Evolutionary conservation across 1,140 invertebrate species (phyloP).

Genomic region (Microplitis mediator): DNA sequence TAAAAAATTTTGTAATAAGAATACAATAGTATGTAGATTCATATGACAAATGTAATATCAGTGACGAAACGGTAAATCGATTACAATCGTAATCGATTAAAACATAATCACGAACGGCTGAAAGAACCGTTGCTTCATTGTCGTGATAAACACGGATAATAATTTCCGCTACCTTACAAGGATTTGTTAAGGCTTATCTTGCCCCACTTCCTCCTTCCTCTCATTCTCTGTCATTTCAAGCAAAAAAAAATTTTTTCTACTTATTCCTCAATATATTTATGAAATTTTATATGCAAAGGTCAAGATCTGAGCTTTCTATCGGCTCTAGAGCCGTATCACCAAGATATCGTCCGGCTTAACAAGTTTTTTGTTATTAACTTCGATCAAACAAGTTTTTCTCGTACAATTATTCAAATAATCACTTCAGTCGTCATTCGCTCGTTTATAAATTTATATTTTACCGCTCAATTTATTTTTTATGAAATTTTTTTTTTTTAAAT

Average conservation of each 20-base stretch:
- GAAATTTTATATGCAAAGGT: background rate
- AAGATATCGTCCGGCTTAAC: background rate
- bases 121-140: conserved; percentile 19
- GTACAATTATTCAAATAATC: background rate
- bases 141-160: conserved; percentile 1
- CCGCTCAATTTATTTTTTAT: no score
- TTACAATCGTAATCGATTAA: background rate
- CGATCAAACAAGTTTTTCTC: background rate
- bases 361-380: background rate
- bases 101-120: background rate
- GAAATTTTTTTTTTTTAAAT: background rate
- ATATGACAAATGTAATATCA: background rate
- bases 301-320: background rate
- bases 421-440: background rate
- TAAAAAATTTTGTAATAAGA: background rate
- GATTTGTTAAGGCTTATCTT: background rate
- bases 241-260: background rate
- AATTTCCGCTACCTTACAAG: conserved; percentile 18
- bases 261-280: background rate
- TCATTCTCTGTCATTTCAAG: background rate
- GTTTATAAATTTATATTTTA: no score
- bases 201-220: background rate
- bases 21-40: background rate
- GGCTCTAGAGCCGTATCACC: background rate
- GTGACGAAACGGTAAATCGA: conserved; percentile 17